Percentiles rank a stretch among this genome's conserved stretches.
Conservation (phyloP, 2,888 invertebrate genomes). For the Nephrotoma flavescens region DNA sequence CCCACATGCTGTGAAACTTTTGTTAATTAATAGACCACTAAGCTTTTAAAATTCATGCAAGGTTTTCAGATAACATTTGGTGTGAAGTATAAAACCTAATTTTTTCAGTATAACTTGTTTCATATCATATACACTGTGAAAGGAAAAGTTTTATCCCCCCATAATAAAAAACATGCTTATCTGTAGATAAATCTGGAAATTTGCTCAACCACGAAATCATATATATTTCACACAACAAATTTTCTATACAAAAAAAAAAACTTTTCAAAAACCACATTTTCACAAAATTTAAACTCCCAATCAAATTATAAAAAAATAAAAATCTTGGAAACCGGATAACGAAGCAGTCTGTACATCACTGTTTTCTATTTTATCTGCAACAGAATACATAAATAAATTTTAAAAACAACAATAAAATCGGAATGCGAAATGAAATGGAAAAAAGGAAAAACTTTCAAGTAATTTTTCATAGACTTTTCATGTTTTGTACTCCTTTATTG, state of each 20-base stretch:
- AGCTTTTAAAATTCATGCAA: too few species aligned
- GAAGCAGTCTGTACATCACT: not conserved
- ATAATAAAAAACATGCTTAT: too few species aligned
- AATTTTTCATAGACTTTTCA: not conserved
- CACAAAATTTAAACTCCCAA: not conserved
- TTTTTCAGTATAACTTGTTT: too few species aligned
- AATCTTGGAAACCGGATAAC: not conserved
- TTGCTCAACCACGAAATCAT: not conserved
- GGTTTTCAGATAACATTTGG: too few species aligned
- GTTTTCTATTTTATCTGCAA: not conserved
- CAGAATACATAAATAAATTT: not conserved
- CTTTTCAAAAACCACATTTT: not conserved
- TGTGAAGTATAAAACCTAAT: too few species aligned
- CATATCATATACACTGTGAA: too few species aligned
- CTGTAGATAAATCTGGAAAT: too few species aligned
- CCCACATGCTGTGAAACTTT: too few species aligned
- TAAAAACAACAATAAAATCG: not conserved
- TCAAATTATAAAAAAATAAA: not conserved
- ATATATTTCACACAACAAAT: not conserved
- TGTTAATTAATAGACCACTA: too few species aligned
- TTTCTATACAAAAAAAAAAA: not conserved
- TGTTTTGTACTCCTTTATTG: not conserved
- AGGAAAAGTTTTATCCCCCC: too few species aligned
- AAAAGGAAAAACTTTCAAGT: not conserved
- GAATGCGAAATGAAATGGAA: not conserved